Conservation (phyloP, 2,113 vertebrate genomes). For the Taxidea taxus region DNA sequence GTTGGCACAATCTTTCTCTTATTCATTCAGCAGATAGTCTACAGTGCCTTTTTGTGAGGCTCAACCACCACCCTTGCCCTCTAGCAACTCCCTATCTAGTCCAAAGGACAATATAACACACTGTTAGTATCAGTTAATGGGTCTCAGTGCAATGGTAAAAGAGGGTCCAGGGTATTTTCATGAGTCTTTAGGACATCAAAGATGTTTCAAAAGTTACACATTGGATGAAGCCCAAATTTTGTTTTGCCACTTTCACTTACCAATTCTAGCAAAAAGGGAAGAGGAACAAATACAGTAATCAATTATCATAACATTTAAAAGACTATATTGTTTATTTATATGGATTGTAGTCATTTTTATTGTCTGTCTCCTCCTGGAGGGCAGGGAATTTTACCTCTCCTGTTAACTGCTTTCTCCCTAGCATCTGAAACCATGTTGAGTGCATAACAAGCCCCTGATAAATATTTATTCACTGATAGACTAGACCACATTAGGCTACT, state of each 20-base stretch:
- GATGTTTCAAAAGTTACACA: not conserved
- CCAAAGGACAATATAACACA: not conserved
- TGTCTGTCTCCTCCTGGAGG: not conserved
- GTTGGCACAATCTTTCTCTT: not conserved
- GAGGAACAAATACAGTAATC: not conserved
- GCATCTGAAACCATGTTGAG: not conserved
- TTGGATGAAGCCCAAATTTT: conserved; percentile 33
- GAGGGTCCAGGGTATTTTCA: not conserved
- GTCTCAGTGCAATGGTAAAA: not conserved
- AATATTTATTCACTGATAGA: not conserved
- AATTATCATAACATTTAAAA: not conserved
- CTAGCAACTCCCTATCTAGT: not conserved
- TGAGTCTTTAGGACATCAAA: not conserved
- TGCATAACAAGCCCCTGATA: not conserved
- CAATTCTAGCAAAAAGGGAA: not conserved
- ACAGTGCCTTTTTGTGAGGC: not conserved
- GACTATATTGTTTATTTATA: not conserved
- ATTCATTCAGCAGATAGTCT: not conserved
- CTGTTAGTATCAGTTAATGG: not conserved
- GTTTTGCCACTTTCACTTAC: not conserved
- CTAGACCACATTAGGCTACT: not conserved
- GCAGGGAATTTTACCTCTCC: not conserved
- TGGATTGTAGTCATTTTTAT: not conserved
- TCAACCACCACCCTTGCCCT: not conserved
- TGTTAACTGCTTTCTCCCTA: not conserved